A percentile compares a stretch with the other conserved stretches of the same genome.
These are phyloP conservation scores for Thermophis baileyi DNA, from an alignment of 2,113 vertebrate genomes.

Conservation along the genomic window DNA sequence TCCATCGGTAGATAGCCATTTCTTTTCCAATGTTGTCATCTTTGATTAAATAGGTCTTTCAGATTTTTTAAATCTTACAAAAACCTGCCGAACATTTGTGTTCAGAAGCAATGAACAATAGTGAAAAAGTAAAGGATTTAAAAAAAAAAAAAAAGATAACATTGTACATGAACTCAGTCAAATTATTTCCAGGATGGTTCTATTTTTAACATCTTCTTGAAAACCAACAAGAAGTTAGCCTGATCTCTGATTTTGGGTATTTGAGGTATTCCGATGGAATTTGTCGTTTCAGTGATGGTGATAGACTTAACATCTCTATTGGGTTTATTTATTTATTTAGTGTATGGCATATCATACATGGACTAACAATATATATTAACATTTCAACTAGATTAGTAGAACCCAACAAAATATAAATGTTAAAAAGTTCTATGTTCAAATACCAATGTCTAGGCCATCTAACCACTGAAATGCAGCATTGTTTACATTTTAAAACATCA, in stretches of 20 bases:
- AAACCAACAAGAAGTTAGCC: not conserved
- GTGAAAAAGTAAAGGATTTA: not conserved
- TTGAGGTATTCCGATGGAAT: not conserved
- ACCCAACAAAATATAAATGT: too few relatives aligned
- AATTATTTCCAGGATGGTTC: not conserved
- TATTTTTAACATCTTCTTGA: not conserved
- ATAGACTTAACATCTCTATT: not conserved
- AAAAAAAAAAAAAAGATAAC: not conserved
- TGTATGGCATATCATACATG: not conserved
- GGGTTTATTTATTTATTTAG: not conserved
- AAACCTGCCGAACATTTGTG: not conserved
- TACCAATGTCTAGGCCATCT: too few relatives aligned
- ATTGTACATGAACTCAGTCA: not conserved
- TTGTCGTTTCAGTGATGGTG: not conserved
- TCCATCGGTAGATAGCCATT: not conserved
- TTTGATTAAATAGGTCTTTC: not conserved
- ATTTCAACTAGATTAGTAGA: not conserved
- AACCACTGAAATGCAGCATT: too few relatives aligned
- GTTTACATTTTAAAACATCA: too few relatives aligned
- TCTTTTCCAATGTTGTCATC: not conserved
- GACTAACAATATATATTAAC: not conserved
- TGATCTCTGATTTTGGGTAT: not conserved
- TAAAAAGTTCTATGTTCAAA: too few relatives aligned
- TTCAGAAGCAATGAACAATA: not conserved
- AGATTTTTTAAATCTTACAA: not conserved